A percentile compares a stretch with the other conserved stretches of the same genome.
Conservation (phyloP, 2,888 invertebrate species). For the Microplitis manilae region DNA sequence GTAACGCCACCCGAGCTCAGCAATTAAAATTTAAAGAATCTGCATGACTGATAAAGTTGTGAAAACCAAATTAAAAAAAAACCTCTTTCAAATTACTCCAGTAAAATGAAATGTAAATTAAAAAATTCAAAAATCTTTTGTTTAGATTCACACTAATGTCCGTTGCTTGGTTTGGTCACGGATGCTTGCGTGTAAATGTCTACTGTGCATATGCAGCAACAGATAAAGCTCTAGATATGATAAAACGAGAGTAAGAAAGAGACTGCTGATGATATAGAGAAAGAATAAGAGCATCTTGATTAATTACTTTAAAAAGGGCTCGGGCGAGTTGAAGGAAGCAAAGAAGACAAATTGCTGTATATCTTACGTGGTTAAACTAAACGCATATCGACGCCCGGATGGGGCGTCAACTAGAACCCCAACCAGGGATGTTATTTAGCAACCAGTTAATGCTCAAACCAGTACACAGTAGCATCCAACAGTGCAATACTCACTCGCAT, state of each 20-base stretch:
- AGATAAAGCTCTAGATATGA: background rate
- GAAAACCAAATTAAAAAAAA: background rate
- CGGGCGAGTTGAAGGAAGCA: slow-evolving; percentile 29
- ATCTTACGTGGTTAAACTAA: slow-evolving; percentile 27
- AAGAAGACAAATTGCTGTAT: slow-evolving; percentile 39
- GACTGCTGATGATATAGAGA: background rate
- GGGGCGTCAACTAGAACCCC: slow-evolving; percentile 17
- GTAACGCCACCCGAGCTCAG: background rate
- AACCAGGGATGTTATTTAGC: slow-evolving; percentile 17
- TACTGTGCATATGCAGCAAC: slow-evolving; percentile 7
- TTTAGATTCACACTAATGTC: background rate
- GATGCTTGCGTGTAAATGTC: slow-evolving; percentile 23
- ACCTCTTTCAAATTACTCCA: background rate
- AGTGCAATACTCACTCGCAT: slow-evolving; percentile 30
- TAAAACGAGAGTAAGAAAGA: background rate
- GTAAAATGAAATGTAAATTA: background rate
- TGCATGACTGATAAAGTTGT: background rate
- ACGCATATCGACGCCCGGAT: slow-evolving; percentile 33
- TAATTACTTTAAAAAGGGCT: slow-evolving; percentile 32
- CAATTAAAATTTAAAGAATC: background rate
- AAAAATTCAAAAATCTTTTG: slow-evolving; percentile 3
- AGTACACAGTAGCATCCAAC: slow-evolving; percentile 20
- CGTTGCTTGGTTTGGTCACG: slow-evolving; percentile 6
- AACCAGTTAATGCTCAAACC: slow-evolving; percentile 17
- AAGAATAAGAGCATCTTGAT: slow-evolving; percentile 32